A percentile compares a stretch with the other conserved stretches of the same genome.
phyloP scores from a whole-genome alignment of 1,140 invertebrate genomes.

The Trichonephila inaurata region DNA sequence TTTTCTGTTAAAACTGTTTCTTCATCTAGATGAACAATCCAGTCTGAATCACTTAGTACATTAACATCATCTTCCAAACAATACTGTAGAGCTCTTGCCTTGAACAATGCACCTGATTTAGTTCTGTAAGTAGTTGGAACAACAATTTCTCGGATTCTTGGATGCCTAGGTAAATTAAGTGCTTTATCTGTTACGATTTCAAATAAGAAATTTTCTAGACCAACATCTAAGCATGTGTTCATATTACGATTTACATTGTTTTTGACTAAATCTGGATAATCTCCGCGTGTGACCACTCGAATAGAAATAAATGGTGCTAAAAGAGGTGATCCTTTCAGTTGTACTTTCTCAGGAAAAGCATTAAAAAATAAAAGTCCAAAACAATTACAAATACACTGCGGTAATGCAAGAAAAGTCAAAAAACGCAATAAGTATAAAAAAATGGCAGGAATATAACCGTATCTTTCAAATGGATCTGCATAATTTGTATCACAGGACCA shows the following conservation, averaged over 20 bases:
- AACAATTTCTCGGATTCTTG: conserved; percentile 90
- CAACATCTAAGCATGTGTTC: conserved; percentile 92
- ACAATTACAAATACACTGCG: conserved; percentile 93
- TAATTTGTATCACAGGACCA: conserved; percentile 82
- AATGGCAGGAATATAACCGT: conserved; percentile 86
- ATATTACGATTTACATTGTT: conserved; percentile 94
- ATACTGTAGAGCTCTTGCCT: conserved; percentile 97
- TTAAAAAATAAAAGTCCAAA: conserved; percentile 95
- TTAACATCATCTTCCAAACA: conserved; percentile 96
- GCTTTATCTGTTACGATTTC: conserved; percentile 98
- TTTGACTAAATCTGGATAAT: conserved; percentile 95
- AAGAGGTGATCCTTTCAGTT: conserved; percentile 92
- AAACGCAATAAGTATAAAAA: conserved; percentile 90
- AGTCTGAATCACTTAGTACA: conserved; percentile 92
- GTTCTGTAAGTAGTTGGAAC: conserved; percentile 93
- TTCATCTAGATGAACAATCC: conserved; percentile 99
- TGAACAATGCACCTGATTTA: conserved; percentile 95
- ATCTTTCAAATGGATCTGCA: conserved; percentile 89
- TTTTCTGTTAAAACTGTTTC: conserved; percentile 97
- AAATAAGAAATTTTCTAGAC: conserved; percentile 97
- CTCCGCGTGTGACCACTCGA: conserved; percentile 95
- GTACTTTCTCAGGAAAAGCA: conserved; percentile 95
- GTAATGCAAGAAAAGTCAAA: conserved; percentile 89
- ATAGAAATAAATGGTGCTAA: conserved; percentile 97
- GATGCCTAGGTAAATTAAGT: conserved; percentile 85